Base-by-base conservation (phyloP, 2,797 vertebrate species). In the Holocentrus rufus region DNA sequence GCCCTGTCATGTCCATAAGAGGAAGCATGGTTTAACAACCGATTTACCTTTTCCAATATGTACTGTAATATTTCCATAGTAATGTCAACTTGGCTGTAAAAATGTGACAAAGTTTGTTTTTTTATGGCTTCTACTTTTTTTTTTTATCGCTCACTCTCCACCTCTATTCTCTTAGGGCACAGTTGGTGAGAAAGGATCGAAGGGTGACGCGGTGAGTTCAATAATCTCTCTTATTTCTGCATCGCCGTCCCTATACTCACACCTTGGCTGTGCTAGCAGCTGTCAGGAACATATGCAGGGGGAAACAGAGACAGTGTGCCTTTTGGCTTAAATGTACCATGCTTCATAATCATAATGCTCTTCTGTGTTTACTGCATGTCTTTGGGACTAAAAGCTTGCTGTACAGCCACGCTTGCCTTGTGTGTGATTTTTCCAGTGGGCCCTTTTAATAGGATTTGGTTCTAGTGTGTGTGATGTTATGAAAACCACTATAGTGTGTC, bases 161-260 rank as follows among this genome's bases (percentile, higher is more conserved):
- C 46, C 18, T 68, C 58, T 76, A 25, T 42, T 69, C 74, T 74
- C 4, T 6, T 72, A 98, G 97, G 97, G 97, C 67, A 77, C 92
- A 65, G 72, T 87, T 71, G 97, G 97, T 27, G 92, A 95, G 79
- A 98, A 95, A 85, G 97, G 97, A 82, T 95, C 95, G 20, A 97
- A 97, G 81, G 97, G 97, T 83, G 93, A 95, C 2, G 84, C 66
- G 77, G 97, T 98, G 89, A 91, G 93, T 91, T 39, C 27, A 65
- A 55, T 76, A 63, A 84, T 88, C 7, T 62, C 50, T 75, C 91
- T 92, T 83, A 27, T 87, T 87, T 69, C 82, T 74, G 54, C 22
- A 58, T 80, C 74, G 27, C 70, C 58, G 65, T 66, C 72, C 11
- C 39, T 69, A 69, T 69, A 63, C 62, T 80, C 65, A 54, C 71